These are phyloP conservation scores for Hemitrygon akajei DNA, from an alignment of 2,797 vertebrate species.

Conservation along the genomic window DNA sequence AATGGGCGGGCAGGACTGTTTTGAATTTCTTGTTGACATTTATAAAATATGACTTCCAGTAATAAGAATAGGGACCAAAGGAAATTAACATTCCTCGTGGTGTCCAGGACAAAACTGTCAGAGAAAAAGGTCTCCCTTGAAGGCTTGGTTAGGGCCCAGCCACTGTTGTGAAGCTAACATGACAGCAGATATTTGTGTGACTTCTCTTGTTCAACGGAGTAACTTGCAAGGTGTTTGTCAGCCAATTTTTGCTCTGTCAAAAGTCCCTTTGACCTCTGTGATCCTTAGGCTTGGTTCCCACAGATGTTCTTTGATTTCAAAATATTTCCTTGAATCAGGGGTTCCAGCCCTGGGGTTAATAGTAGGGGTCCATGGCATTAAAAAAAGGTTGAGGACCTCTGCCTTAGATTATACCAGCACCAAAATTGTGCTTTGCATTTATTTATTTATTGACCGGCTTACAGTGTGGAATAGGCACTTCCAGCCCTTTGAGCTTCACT, in stretches of 20 bases:
- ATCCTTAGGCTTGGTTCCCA: background rate
- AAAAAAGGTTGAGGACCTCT: too few relatives aligned
- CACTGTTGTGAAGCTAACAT: background rate
- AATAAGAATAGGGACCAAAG: background rate
- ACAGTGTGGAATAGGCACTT: too few relatives aligned
- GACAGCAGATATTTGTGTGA: background rate
- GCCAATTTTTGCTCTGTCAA: background rate
- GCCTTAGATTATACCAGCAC: too few relatives aligned
- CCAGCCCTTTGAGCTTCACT: too few relatives aligned
- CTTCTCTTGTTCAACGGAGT: background rate
- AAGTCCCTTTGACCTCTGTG: background rate
- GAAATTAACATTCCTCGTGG: background rate
- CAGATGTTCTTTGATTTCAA: background rate
- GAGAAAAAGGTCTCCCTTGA: background rate
- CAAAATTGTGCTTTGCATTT: too few relatives aligned
- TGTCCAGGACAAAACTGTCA: background rate
- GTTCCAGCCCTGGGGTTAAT: too few relatives aligned
- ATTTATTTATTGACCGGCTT: too few relatives aligned
- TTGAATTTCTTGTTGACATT: background rate
- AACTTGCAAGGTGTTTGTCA: background rate
- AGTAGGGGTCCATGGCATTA: too few relatives aligned
- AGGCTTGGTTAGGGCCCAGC: background rate
- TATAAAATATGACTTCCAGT: background rate
- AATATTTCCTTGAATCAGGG: too few relatives aligned
- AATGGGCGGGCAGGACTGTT: background rate